Percentiles rank a stretch among this genome's conserved stretches.
Evolutionary conservation across 2,888 invertebrate species (phyloP).

Genomic region (Heteromyza rotundicornis): DNA sequence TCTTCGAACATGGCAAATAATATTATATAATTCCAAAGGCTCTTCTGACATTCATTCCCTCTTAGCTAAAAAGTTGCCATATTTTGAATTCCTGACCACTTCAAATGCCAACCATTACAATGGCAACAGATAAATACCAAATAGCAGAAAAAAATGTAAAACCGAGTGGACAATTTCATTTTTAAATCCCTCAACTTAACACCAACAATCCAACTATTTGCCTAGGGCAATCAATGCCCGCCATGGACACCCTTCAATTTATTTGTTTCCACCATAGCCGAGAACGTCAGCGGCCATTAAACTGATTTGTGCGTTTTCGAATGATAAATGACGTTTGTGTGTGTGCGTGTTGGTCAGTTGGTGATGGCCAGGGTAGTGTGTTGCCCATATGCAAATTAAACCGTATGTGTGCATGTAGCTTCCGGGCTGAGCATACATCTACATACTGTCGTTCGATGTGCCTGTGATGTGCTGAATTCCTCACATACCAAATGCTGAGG

Average conservation of each 20-base stretch:
- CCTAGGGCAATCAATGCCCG: neutral
- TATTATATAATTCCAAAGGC: no score
- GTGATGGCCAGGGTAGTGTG: neutral
- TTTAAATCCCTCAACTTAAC: neutral
- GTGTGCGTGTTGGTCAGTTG: neutral
- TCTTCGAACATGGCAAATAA: no score
- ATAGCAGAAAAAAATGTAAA: no score
- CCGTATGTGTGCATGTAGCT: neutral
- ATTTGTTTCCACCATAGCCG: constrained; percentile 1
- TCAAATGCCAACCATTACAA: no score
- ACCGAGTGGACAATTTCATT: neutral
- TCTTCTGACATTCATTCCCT: no score
- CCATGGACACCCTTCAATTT: neutral
- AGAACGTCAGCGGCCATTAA: constrained; percentile 25
- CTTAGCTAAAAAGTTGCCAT: no score
- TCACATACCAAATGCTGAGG: neutral
- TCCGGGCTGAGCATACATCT: neutral
- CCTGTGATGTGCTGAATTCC: neutral
- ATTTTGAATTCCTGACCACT: no score
- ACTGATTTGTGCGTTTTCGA: constrained; percentile 33
- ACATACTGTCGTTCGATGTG: neutral
- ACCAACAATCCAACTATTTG: neutral
- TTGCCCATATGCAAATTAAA: neutral
- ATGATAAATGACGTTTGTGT: constrained; percentile 26
- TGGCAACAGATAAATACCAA: no score